Conservation (phyloP, 64 coral and sea anemone species). For the Pachyseris speciosa region DNA sequence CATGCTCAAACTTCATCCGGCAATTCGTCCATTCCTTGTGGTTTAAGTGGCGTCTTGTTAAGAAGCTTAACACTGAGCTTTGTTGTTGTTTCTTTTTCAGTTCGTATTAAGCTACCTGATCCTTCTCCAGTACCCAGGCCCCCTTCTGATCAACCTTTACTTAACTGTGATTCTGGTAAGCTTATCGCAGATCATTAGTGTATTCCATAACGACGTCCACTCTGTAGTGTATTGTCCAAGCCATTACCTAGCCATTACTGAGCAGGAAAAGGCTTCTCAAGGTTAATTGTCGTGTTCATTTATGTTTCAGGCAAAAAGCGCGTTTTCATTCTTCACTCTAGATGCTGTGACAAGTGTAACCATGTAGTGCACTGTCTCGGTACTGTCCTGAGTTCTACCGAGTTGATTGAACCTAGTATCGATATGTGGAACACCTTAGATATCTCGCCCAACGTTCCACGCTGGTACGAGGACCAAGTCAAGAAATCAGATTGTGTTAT, state of each 20-base stretch:
- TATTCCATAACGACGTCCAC: no score
- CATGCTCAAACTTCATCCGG: no score
- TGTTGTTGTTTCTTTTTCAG: neutral
- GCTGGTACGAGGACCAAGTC: constrained; percentile 87
- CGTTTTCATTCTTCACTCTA: constrained; percentile 72
- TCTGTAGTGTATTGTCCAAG: neutral
- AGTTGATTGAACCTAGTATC: constrained; percentile 52
- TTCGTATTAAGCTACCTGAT: neutral
- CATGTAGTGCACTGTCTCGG: constrained; percentile 80
- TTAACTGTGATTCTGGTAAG: constrained; percentile 2
- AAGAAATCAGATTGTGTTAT: constrained; percentile 73
- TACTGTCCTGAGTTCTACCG: constrained; percentile 57
- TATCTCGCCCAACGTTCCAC: constrained; percentile 61
- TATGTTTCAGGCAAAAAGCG: constrained; percentile 21
- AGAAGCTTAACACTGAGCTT: neutral
- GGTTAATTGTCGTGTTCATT: no score
- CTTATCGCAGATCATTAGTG: neutral
- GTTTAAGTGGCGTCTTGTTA: no score
- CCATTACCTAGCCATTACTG: no score
- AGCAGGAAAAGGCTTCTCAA: no score
- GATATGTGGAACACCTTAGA: constrained; percentile 78
- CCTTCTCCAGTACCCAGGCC: neutral
- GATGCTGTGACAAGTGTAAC: constrained; percentile 80
- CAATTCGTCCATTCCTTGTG: no score
- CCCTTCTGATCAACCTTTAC: neutral